Base-by-base conservation (phyloP, 2,113 vertebrate species). In the Prunella himalayana region DNA sequence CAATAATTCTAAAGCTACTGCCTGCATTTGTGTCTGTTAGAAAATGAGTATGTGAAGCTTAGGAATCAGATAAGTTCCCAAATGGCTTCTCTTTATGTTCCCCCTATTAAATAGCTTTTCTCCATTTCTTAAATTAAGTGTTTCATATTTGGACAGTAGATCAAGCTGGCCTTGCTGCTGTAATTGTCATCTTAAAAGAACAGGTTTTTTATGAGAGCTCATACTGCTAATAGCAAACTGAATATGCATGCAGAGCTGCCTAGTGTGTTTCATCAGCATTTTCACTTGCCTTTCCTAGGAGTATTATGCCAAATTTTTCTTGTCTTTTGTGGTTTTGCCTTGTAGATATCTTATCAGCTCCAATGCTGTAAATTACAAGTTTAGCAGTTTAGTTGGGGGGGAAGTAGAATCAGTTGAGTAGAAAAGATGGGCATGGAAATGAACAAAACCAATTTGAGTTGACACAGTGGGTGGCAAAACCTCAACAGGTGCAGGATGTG, bases 401-500 rank as follows among this genome's bases (percentile, higher is more conserved):
- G 41, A 81, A 31, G 49, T 37, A 54, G 68, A 79, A 31, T 33
- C 89, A 49, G 22, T 3, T 78, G 61, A 45, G 31, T 84, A 54
- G 88, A 83, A 76, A 88, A 88, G 72, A 28, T 47, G 49, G 45
- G 50, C 61, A 85, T 22, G 86, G 39, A 84, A 90, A 82, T n/a
- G 28, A 84, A 66, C 54, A 88, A 91, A 96, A 78, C 10, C 41
- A 65, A 35, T 75, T 82, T 41, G 42, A 51, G 31, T 82, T 88
- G 83, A 65, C 89, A 84, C 45, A 65, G 78, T 86, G 84, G 82
- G 90, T 94, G 95, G 77, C 75, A 92, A 93, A 97, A 96, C 92
- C 79, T 95, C 77, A 96, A 65, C 75, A 95, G 91, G 84, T 92
- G 75, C 59, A 37, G 85, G 69, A 56, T 81, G 64, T 90, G 91